phyloP scores from a whole-genome alignment of 2,888 invertebrate genomes.

The Polyploca ridens region DNA sequence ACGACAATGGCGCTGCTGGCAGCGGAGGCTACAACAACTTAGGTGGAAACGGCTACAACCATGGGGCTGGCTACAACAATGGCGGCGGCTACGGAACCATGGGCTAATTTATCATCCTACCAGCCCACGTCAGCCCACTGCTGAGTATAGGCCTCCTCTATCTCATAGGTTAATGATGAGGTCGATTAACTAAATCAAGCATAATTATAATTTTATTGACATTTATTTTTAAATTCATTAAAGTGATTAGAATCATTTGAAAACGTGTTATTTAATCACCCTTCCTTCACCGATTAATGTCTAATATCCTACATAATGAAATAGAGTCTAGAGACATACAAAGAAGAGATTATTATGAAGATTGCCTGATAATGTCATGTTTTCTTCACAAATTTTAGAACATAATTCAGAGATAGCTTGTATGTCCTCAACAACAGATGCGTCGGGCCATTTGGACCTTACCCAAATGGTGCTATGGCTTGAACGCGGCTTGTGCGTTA shows the following conservation, averaged over 20 bases:
- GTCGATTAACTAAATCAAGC: too few species aligned
- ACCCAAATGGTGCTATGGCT: constrained; percentile 1
- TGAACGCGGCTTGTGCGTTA: background rate
- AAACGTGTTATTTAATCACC: background rate
- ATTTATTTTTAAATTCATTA: constrained; percentile 1
- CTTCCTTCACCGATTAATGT: too few species aligned
- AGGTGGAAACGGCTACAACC: constrained; percentile 15
- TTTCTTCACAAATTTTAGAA: background rate
- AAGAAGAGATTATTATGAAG: background rate
- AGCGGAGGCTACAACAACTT: constrained; percentile 21
- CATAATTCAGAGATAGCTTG: background rate
- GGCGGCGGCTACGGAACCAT: constrained; percentile 12
- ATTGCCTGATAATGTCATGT: background rate
- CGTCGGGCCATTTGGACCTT: background rate
- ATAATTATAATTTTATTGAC: background rate
- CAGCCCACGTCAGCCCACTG: too few species aligned
- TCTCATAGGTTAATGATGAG: too few species aligned
- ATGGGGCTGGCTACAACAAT: constrained; percentile 15
- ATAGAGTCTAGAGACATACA: background rate
- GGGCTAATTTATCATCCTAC: too few species aligned
- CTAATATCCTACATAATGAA: background rate
- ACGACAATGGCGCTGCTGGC: constrained; percentile 20
- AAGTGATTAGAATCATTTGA: background rate
- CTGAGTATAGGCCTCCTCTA: too few species aligned
- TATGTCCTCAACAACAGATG: background rate